Conservation (phyloP, 2,888 invertebrate genomes). For the Volucella bombylans region DNA sequence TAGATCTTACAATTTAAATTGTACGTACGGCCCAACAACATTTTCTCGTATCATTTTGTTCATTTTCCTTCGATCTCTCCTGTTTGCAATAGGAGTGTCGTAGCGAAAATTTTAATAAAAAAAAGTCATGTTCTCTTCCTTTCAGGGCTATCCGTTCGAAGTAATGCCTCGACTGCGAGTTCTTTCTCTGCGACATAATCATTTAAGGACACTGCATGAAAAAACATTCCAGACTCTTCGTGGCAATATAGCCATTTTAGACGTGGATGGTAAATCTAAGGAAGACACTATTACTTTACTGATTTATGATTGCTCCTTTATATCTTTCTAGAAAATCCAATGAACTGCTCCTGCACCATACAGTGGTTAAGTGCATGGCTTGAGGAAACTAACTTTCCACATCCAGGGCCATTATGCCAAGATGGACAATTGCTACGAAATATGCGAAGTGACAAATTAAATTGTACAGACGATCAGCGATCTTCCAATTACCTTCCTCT, state of each 20-base stretch:
- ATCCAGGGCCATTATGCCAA: constrained; percentile 88
- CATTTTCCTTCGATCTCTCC: background rate
- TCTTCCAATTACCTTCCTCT: constrained; percentile 84
- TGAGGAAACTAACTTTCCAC: constrained; percentile 87
- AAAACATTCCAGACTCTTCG: constrained; percentile 88
- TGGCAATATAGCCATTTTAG: constrained; percentile 91
- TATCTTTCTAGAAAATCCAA: constrained; percentile 88
- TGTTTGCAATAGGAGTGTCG: background rate
- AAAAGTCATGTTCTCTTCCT: background rate
- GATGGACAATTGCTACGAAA: constrained; percentile 90
- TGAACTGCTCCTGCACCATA: constrained; percentile 91
- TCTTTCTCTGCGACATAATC: constrained; percentile 90
- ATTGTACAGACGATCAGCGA: constrained; percentile 84
- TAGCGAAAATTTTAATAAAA: too few relatives aligned
- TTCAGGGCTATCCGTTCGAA: constrained; percentile 89
- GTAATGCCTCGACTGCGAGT: constrained; percentile 92
- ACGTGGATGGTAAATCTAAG: constrained; percentile 88
- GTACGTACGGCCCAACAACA: background rate
- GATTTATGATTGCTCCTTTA: too few relatives aligned
- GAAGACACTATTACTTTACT: background rate
- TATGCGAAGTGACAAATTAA: constrained; percentile 87
- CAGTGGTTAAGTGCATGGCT: constrained; percentile 93
- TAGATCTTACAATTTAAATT: too few relatives aligned
- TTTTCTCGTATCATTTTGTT: background rate
- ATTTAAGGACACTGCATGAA: constrained; percentile 89